A percentile compares a stretch with the other conserved stretches of the same genome.
These are phyloP conservation scores for Lamprotornis superbus DNA, from an alignment of 2,113 vertebrate species.

Conservation along the genomic window DNA sequence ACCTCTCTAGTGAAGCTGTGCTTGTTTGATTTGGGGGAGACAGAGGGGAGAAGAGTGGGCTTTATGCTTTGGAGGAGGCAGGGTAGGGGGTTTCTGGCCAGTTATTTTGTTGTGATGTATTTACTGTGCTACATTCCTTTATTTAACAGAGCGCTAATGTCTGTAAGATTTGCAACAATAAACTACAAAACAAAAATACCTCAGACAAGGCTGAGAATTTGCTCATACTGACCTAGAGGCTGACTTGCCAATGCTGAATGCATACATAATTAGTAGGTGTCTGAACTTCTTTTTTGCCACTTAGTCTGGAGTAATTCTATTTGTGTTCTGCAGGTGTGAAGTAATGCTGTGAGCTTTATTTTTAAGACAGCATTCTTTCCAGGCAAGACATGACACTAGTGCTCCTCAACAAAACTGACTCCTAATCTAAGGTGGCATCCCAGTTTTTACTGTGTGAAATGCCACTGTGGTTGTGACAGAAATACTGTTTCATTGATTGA, in stretches of 20 bases:
- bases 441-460: neutral
- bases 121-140: constrained; percentile 83
- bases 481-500: neutral
- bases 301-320: neutral
- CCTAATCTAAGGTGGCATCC: neutral
- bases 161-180: constrained; percentile 91
- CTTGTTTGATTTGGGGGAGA: constrained; percentile 63
- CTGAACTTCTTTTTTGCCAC: neutral
- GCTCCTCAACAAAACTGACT: neutral
- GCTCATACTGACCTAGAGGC: neutral
- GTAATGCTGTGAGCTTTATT: neutral
- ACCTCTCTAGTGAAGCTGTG: constrained; percentile 72
- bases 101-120: constrained; percentile 83
- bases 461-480: neutral
- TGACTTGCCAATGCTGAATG: neutral
- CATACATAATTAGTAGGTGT: neutral
- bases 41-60: neutral
- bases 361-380: neutral
- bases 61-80: neutral
- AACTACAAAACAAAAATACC: constrained; percentile 75
- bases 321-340: neutral
- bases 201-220: constrained; percentile 45
- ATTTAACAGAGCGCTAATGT: constrained; percentile 86
- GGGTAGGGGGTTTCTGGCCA: constrained; percentile 45
- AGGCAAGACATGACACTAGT: neutral